These are phyloP conservation scores for Epinephelus lanceolatus DNA, from an alignment of 2,113 vertebrate genomes.

Conservation along the genomic window DNA sequence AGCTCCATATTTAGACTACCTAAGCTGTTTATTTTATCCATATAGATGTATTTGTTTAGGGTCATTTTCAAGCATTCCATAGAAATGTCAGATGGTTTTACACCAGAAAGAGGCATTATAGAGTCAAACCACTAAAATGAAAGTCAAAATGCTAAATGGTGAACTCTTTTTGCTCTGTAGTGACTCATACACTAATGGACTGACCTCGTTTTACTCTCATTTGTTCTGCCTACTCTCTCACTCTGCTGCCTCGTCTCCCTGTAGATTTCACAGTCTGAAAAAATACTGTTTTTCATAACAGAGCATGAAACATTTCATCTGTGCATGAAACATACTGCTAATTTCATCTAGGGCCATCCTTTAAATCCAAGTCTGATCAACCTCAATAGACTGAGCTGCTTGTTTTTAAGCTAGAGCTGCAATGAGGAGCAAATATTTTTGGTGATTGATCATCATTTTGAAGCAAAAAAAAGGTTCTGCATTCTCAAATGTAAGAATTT, in stretches of 20 bases:
- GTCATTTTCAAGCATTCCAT: not conserved
- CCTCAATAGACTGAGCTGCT: not conserved
- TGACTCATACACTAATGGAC: conserved; percentile 28
- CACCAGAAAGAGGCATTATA: not conserved
- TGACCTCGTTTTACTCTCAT: not conserved
- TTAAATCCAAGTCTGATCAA: conserved; percentile 1
- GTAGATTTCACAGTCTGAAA: not conserved
- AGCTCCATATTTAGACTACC: not conserved
- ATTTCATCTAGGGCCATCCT: not conserved
- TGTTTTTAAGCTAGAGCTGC: not conserved
- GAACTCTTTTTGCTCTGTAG: conserved; percentile 3
- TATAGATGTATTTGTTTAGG: not conserved
- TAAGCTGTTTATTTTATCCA: not conserved
- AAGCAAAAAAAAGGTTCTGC: too few relatives aligned
- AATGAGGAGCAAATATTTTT: not conserved
- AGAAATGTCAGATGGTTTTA: not conserved
- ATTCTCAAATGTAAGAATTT: too few relatives aligned
- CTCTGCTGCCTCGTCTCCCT: conserved; percentile 16
- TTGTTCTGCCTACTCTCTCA: not conserved
- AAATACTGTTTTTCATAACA: not conserved
- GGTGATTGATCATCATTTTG: too few relatives aligned
- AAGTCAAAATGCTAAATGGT: conserved; percentile 12
- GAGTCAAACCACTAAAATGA: not conserved
- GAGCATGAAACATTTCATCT: not conserved
- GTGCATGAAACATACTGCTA: not conserved